These are phyloP conservation scores for Argynnis bischoffii DNA, from an alignment of 2,888 invertebrate species.

Conservation along the genomic window DNA sequence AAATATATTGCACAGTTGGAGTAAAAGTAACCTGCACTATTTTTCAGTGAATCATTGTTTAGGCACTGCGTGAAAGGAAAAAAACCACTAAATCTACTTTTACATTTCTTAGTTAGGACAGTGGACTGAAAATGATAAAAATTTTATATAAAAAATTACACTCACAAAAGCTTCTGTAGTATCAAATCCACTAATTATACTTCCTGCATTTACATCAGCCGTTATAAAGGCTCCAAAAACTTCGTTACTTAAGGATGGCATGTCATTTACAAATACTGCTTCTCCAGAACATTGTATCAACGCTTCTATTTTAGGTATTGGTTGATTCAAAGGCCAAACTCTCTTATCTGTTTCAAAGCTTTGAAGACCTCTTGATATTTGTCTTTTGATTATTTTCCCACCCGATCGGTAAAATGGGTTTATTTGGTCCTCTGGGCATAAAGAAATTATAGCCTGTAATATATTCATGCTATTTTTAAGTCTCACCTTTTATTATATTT, in stretches of 20 bases:
- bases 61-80: too few relatives aligned
- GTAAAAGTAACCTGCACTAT: too few relatives aligned
- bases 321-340: slow-evolving; percentile 88
- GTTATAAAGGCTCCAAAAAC: slow-evolving; percentile 87
- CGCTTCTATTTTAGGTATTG: slow-evolving; percentile 88
- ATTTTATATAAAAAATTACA: slow-evolving; percentile 20
- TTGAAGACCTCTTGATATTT: slow-evolving; percentile 86
- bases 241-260: slow-evolving; percentile 85
- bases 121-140: slow-evolving; percentile 19
- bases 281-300: slow-evolving; percentile 87
- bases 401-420: slow-evolving; percentile 80
- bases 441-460: slow-evolving; percentile 76
- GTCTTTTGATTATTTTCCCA: slow-evolving; percentile 81
- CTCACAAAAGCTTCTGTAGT: slow-evolving; percentile 85
- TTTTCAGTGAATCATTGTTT: too few relatives aligned
- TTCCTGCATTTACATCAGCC: slow-evolving; percentile 81
- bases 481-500: too few relatives aligned
- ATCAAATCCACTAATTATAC: slow-evolving; percentile 83
- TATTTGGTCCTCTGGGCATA: slow-evolving; percentile 78
- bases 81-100: too few relatives aligned
- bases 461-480: slow-evolving; percentile 37
- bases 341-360: slow-evolving; percentile 86
- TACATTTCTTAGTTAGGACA: too few relatives aligned
- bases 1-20: too few relatives aligned
- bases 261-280: slow-evolving; percentile 89